Evolutionary conservation across 2,113 vertebrate genomes (phyloP), one percentile per base, ranked within the genome.

Genomic region (Pyrgilauda ruficollis): DNA sequence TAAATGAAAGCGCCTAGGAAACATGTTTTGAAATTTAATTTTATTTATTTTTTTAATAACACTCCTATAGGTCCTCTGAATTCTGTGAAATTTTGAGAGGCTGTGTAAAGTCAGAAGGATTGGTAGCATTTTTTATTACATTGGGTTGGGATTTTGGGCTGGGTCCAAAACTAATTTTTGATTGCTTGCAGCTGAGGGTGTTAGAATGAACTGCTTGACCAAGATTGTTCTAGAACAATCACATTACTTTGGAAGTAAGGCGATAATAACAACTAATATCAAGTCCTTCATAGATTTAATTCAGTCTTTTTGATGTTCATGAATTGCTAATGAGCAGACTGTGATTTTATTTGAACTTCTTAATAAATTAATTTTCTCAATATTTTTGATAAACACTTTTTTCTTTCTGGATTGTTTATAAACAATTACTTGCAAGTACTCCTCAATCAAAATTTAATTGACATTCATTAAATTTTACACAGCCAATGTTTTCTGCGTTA

Each of bases 201-300:
- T 97, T 84, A 74, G 37, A 91, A 86, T 93, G 87, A 95, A 84
- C 68, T 89, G 41, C 23, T 87, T 96, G 92, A 93, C 94, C 92
- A 78, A 31, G 72, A 94, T 96, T 94, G 83, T 92, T 93, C 80
- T 75, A 78, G 52, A 87, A 93, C 77, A 96, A 95, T 89, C 0
- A 0, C 44, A 50, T 90, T 92, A 90, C 93, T 24, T 52, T 84
- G 73, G 66, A 95, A 90, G 84, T 84, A 90, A 84, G 64, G 73
- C 63, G 69, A 96, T 95, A 96, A 97, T 93, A 74, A 74, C 83
- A 80, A 86, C 50, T 59, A 93, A 93, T 64, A 95, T 49, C 22
- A 92, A 86, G 44, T 92, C 75, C 69, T 86, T 90, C 76, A 67
- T 30, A 30, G 66, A 86, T 96, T 87, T 24, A 90, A 90, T 94